Base-by-base conservation (phyloP, 2,888 invertebrate species). In the Papilio demoleus region DNA sequence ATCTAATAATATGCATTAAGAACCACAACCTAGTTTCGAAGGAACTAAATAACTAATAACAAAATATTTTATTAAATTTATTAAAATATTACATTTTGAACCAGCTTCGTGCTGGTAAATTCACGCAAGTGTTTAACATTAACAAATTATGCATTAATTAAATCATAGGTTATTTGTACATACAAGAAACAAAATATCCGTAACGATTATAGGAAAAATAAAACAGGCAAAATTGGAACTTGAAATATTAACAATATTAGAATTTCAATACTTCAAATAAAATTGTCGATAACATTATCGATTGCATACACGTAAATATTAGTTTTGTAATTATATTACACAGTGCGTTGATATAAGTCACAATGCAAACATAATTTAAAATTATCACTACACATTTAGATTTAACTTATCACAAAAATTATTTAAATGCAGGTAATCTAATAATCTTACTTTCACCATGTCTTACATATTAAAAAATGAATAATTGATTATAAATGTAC, bases 21-120 rank as follows among this genome's bases (percentile, higher is more conserved):
- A n/a, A n/a, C n/a, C 31, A 31, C 31, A 31, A 17, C n/a, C 17
- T 17, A 45, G 8, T 17, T 8, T 19, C 0, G 24, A 50, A 47
- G 22, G 3, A 36, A 63, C 22, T 47, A 12, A 38, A 63, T 4
- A 34, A 14, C 12, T 27, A 27, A 47, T 1, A 36, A 27, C 31
- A 70, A 62, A 61, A 36, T 68, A 40, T 50, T 47, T 50, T 34
- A 47, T 17, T 56, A 34, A 24, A 38, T 64, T 65, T 40, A 65
- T 65, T 65, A 45, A 66, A 66, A 65, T 56, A 53, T 40, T 56
- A 56, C 65, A 65, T 38, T 65, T 53, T 56, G 12, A 65, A 56
- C 31, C 40, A 65, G 27, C 31, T 27, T 36, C n/a, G 6, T 34
- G 3, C 50, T 24, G 38, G 50, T 40, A 56, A 31, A 24, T 27